phyloP scores from a whole-genome alignment of 2,888 invertebrate genomes.

The Hirtodrosophila cameraria region DNA sequence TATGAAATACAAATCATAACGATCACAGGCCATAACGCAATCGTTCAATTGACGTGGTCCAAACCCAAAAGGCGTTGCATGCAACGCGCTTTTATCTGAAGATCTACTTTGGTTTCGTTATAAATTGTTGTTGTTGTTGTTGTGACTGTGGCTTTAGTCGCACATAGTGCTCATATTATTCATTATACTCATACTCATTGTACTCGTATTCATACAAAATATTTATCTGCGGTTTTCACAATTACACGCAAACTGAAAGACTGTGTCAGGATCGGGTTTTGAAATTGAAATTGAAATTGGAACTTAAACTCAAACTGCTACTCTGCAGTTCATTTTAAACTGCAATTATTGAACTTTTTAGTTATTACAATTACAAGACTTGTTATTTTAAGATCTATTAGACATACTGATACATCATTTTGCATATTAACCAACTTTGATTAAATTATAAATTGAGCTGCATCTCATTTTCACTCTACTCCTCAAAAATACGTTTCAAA shows the following conservation, averaged over 20 bases:
- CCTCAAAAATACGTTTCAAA: no score
- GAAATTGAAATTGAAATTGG: conserved; percentile 6
- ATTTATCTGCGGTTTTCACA: conserved; percentile 1
- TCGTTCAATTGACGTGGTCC: conserved; percentile 10
- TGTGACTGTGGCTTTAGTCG: neutral
- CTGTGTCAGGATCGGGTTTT: conserved; percentile 1
- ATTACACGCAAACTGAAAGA: neutral
- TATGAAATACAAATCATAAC: conserved; percentile 23
- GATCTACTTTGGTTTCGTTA: conserved; percentile 22
- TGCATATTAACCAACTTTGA: no score
- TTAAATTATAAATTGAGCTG: no score
- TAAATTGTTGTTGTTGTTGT: neutral
- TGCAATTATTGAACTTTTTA: neutral
- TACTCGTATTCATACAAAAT: no score
- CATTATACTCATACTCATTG: conserved; percentile 11
- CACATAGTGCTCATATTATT: conserved; percentile 14
- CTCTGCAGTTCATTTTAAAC: neutral
- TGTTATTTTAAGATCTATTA: no score
- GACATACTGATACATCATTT: no score
- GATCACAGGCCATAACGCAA: conserved; percentile 35
- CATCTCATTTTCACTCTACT: no score
- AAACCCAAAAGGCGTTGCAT: conserved; percentile 45
- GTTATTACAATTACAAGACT: no score
- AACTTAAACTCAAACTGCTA: neutral
- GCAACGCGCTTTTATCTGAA: conserved; percentile 17